These are phyloP conservation scores for Vireo altiloquus DNA, from an alignment of 2,113 vertebrate genomes.

Conservation along the genomic window DNA sequence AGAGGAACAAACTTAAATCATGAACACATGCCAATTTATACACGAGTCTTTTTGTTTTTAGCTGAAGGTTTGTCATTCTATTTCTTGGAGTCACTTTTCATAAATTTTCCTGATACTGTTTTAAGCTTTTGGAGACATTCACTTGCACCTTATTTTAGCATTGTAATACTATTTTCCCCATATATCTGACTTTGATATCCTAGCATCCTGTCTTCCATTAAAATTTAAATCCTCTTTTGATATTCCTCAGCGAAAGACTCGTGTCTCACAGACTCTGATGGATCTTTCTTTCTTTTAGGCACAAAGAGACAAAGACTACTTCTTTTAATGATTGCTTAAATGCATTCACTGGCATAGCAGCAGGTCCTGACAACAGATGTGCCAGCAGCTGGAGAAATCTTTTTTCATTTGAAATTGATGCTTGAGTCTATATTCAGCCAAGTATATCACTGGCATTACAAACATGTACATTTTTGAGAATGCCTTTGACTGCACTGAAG, in stretches of 20 bases:
- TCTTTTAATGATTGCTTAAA: not conserved
- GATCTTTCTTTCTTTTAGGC: not conserved
- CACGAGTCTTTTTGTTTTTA: not conserved
- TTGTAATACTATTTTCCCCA: not conserved
- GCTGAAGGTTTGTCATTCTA: not conserved
- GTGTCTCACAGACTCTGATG: not conserved
- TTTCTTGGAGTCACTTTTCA: not conserved
- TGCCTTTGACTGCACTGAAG: not conserved
- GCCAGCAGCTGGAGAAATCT: constrained; percentile 30
- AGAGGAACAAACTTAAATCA: not conserved
- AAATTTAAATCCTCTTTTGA: not conserved
- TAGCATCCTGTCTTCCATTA: not conserved
- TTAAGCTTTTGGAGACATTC: not conserved
- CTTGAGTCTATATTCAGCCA: not conserved
- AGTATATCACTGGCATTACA: not conserved
- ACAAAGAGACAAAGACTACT: not conserved
- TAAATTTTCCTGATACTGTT: not conserved
- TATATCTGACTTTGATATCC: not conserved
- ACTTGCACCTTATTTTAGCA: not conserved
- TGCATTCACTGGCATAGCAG: not conserved
- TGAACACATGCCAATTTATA: not conserved
- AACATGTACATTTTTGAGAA: not conserved
- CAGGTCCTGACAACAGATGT: constrained; percentile 21
- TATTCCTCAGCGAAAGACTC: not conserved
- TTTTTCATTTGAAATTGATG: constrained; percentile 9